Evolutionary conservation across 2,888 invertebrate genomes (phyloP).

Genomic region (Hydrotaea cyrtoneurina): DNA sequence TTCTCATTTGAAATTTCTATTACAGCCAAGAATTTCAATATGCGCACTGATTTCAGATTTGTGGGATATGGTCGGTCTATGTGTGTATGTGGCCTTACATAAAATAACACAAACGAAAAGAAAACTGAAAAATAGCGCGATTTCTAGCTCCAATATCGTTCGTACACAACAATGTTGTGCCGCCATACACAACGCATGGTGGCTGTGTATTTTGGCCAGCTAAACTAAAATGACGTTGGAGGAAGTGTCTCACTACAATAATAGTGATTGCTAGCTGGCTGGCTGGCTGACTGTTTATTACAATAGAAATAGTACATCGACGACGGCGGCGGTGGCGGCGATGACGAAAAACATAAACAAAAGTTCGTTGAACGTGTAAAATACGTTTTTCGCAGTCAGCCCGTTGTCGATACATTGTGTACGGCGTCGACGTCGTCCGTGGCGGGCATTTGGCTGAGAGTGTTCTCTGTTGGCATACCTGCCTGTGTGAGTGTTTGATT

Average conservation of each 20-base stretch:
- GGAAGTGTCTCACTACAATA: slow-evolving; percentile 36
- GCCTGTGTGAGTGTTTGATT: not conserved
- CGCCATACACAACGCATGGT: not conserved
- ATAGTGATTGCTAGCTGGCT: not conserved
- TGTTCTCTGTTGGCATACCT: not conserved
- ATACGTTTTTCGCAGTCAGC: not conserved
- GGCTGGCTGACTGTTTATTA: no score
- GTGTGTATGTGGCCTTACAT: no score
- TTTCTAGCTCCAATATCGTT: no score
- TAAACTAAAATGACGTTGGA: slow-evolving; percentile 26
- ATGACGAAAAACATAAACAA: slow-evolving; percentile 48
- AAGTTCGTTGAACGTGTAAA: slow-evolving; percentile 62
- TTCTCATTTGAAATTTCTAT: no score
- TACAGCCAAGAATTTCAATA: no score
- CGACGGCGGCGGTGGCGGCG: not conserved
- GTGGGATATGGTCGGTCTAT: no score
- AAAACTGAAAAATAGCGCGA: no score
- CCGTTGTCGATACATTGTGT: slow-evolving; percentile 7
- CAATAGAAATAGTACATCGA: slow-evolving; percentile 42
- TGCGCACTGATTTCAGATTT: no score
- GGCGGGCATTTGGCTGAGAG: not conserved
- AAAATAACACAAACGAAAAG: no score
- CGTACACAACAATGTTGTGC: not conserved
- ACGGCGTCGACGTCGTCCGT: not conserved
- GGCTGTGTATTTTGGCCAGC: not conserved